Evolutionary conservation across 2,113 vertebrate genomes (phyloP), one percentile per base, ranked within the genome.

Genomic region (Zosterops lateralis): DNA sequence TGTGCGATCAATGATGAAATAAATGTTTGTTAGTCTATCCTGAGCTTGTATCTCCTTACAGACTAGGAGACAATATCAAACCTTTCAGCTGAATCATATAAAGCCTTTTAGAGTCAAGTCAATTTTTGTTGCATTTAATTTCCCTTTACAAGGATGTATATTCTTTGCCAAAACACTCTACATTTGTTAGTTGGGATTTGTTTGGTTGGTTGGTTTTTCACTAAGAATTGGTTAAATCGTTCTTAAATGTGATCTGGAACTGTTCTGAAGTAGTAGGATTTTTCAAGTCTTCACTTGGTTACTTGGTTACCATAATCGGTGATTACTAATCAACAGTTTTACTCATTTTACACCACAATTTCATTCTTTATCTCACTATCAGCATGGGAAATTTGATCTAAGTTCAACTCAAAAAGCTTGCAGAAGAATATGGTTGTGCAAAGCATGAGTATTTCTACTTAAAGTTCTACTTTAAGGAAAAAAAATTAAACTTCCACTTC

Each of bases 201-300:
- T 50, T 71, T 4, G 3, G 0, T 1, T 25, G 71, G 12, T 16
- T 14, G 36, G 6, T 10, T 34, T 36, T 50, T 72, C 2, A 32
- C n/a, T 31, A 61, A 44, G 4, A 70, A 70, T 17, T 60, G 9
- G 8, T 76, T 76, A 76, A 60, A 34, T 61, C 20, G 45, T 53
- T 80, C 31, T 65, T 66, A 73, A 57, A 22, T 50, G 6, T 51
- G 20, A 81, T 16, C 40, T 91, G 18, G 57, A 91, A 51, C 34
- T 57, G 28, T 54, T 73, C 50, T 71, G 44, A 82, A 73, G 45
- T 40, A 70, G 3, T 51, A 48, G 57, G 0, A 28, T 57, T 84
- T 91, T 75, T 74, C 1, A 84, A 58, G 19, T 16, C 29, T 78
- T 84, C 66, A 34, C 15, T 51, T 71, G n/a, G 28, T 32, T 62